Conservation (phyloP, 2,797 vertebrate genomes). For the Lerista edwardsae region DNA sequence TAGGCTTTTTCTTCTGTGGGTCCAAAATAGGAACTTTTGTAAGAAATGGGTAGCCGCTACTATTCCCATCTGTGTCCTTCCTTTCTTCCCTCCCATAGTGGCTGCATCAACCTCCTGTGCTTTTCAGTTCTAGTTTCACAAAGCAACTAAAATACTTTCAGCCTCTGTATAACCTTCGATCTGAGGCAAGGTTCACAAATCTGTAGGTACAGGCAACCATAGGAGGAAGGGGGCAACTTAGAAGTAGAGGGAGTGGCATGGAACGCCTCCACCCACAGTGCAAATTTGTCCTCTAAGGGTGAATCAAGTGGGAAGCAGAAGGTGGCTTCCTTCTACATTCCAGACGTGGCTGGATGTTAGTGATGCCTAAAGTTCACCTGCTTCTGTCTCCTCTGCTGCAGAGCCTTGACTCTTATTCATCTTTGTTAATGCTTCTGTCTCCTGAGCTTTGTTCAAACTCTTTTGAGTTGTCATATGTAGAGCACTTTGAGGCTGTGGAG, state of each 20-base stretch:
- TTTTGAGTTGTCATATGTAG: slow-evolving; percentile 27
- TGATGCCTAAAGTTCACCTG: background rate
- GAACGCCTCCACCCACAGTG: background rate
- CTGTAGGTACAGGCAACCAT: background rate
- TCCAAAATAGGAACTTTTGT: slow-evolving; percentile 33
- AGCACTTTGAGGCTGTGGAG: slow-evolving; percentile 26
- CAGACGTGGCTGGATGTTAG: background rate
- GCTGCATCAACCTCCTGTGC: background rate
- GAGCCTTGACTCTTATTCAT: background rate
- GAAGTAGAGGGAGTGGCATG: background rate
- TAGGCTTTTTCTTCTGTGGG: background rate
- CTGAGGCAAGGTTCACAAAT: too few relatives aligned
- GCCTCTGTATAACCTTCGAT: background rate
- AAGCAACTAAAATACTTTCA: background rate
- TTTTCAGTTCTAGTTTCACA: background rate
- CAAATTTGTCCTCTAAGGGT: background rate
- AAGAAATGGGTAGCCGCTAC: background rate
- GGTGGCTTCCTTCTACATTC: background rate
- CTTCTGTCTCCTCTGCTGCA: background rate
- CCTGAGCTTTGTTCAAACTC: background rate
- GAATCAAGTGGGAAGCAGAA: background rate
- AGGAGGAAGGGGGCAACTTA: background rate
- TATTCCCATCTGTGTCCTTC: background rate
- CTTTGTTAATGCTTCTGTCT: slow-evolving; percentile 17
- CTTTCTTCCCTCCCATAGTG: background rate